Conservation (phyloP, 2,797 vertebrate species). For the Clarias platycephalus region DNA sequence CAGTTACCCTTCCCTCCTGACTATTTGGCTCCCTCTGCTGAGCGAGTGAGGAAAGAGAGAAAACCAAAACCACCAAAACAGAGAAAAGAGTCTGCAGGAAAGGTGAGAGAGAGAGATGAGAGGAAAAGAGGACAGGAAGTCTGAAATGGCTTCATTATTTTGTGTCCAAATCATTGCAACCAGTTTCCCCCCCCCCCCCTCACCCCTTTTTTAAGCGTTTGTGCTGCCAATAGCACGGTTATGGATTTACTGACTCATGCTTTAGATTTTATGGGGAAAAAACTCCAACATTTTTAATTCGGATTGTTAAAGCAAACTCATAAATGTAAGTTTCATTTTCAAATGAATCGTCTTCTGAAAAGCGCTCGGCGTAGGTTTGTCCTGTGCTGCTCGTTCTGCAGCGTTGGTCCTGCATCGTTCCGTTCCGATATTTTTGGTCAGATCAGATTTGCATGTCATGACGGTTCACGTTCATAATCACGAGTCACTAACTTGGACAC, state of each 20-base stretch:
- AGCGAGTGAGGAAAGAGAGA: slow-evolving; percentile 82
- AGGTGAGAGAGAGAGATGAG: slow-evolving; percentile 80
- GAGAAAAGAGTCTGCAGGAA: slow-evolving; percentile 79
- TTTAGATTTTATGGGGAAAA: background rate
- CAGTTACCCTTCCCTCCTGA: slow-evolving; percentile 84
- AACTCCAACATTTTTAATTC: background rate
- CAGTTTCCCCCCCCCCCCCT: background rate
- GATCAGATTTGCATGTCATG: too few species aligned
- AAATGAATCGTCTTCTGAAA: background rate
- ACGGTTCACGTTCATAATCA: too few species aligned
- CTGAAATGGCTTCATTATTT: slow-evolving; percentile 18
- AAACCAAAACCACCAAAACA: slow-evolving; percentile 81
- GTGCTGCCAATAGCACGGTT: background rate
- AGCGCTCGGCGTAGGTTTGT: background rate
- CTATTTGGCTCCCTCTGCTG: slow-evolving; percentile 82
- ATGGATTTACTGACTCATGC: background rate
- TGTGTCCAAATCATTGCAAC: background rate
- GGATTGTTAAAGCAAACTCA: background rate
- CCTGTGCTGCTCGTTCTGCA: background rate
- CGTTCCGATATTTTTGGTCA: too few species aligned
- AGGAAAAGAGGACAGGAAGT: slow-evolving; percentile 26
- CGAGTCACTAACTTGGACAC: too few species aligned
- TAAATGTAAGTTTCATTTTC: background rate
- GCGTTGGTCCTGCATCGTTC: too few species aligned
- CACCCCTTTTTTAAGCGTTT: background rate